Evolutionary conservation across 2,888 invertebrate genomes (phyloP), one percentile per base, ranked within the genome.

Genomic region (Scaptomyza tumidula): DNA sequence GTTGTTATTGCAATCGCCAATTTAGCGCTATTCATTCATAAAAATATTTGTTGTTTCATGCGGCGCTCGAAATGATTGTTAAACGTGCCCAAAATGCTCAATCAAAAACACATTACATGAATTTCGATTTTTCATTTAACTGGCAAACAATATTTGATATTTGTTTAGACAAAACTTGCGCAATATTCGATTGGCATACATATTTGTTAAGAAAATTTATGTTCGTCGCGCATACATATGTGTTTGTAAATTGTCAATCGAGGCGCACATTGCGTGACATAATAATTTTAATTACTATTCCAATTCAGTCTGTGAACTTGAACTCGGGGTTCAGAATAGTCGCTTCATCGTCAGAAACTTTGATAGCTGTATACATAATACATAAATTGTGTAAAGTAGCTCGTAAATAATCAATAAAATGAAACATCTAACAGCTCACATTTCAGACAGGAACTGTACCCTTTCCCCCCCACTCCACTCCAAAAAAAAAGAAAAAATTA

Each of bases 31-130:
- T 83, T 87, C 88, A 83, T 83, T 83, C 87, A 83, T 77, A 85
- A 79, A 82, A 68, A 55, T 59, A 49, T 59, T 61, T 41, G 53
- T 75, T 63, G 65, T 85, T 85, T 67, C 71, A 74, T 79, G 78
- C 78, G 66, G 78, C 78, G 80, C 75, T 74, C 52, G 62, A 83
- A 46, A 54, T 67, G 60, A 71, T 62, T 56, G 66, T 57, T 60
- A 67, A 71, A 69, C 77, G 67, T 81, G 68, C 61, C 60, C 61
- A 68, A 74, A 86, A 78, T 83, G 67, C 68, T 70, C 84, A 83
- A 85, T 86, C 78, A 86, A 85, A 86, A 84, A 84, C 71, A 43
- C 80, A 85, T 88, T 74, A 83, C 76, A 88, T 77, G 75, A 86
- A 80, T 83, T 71, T 86, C 37, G 66, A 87, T 79, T 73, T 81